Evolutionary conservation across 1,140 invertebrate genomes (phyloP).

Genomic region (Brachionus rotundiformis): DNA sequence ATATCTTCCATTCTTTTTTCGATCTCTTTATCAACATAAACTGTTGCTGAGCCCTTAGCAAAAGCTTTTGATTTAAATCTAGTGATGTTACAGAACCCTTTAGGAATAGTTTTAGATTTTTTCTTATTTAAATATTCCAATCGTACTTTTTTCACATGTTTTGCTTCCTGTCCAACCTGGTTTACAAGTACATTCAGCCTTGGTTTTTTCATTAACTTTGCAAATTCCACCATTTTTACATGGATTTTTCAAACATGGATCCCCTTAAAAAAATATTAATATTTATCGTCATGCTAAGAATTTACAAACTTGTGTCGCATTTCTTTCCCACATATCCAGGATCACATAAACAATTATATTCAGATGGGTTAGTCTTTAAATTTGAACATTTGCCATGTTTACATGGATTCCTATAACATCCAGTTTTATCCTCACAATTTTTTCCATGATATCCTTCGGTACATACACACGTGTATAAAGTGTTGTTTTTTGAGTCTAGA

Average conservation of each 20-base stretch:
- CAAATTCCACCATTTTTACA: constrained; percentile 24
- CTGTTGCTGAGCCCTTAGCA: constrained; percentile 13
- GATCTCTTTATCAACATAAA: constrained; percentile 23
- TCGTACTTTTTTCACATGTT: constrained; percentile 35
- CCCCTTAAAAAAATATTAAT: background rate
- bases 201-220: background rate
- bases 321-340: constrained; percentile 10
- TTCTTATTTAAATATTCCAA: background rate
- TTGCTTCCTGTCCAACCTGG: constrained; percentile 18
- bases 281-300: background rate
- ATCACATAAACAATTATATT: constrained; percentile 17
- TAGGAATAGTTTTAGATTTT: background rate
- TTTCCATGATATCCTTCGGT: constrained; percentile 26
- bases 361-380: background rate
- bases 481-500: constrained; percentile 14
- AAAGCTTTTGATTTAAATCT: background rate
- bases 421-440: constrained; percentile 25
- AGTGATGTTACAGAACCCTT: constrained; percentile 6
- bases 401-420: constrained; percentile 13
- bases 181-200: background rate
- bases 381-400: constrained; percentile 5
- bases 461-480: background rate
- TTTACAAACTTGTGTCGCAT: constrained; percentile 3
- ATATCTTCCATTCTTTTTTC: constrained; percentile 6
- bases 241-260: constrained; percentile 25